phyloP scores from a whole-genome alignment of 2,888 invertebrate species.

The Lasioglossum pauxillum region DNA sequence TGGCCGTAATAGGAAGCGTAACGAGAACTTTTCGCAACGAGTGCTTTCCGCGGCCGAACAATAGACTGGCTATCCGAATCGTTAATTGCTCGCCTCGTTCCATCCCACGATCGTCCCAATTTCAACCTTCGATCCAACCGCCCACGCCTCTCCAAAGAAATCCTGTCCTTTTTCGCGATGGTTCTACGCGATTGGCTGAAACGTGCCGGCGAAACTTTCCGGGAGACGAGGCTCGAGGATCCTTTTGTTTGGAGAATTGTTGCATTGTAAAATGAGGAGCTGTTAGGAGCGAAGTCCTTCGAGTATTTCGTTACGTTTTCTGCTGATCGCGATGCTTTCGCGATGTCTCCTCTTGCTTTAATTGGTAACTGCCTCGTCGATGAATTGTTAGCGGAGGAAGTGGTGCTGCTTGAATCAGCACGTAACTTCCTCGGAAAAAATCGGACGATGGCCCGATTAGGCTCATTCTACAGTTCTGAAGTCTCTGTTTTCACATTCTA shows the following conservation, averaged over 20 bases:
- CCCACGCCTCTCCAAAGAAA: neutral
- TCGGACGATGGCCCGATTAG: neutral
- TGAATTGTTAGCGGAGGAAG: neutral
- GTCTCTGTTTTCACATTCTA: too few species aligned
- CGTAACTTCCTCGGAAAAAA: neutral
- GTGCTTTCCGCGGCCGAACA: slow-evolving; percentile 57
- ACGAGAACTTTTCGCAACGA: slow-evolving; percentile 61
- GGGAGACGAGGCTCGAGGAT: neutral
- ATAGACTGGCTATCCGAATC: slow-evolving; percentile 60
- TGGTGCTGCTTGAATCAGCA: neutral
- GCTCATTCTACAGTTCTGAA: neutral
- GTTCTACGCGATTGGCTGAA: neutral
- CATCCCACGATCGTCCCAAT: slow-evolving; percentile 46
- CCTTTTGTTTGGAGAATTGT: neutral
- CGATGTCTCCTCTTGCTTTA: neutral
- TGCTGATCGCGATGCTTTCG: neutral
- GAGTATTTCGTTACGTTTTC: neutral
- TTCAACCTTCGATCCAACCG: slow-evolving; percentile 32
- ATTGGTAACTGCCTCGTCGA: neutral
- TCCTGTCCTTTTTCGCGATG: neutral
- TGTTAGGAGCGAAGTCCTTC: neutral
- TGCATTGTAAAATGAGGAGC: neutral
- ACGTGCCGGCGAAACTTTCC: neutral
- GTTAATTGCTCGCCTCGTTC: slow-evolving; percentile 65
- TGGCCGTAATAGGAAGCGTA: slow-evolving; percentile 32